phyloP scores from a whole-genome alignment of 2,888 invertebrate species.

The Drosophila kuntzei region DNA sequence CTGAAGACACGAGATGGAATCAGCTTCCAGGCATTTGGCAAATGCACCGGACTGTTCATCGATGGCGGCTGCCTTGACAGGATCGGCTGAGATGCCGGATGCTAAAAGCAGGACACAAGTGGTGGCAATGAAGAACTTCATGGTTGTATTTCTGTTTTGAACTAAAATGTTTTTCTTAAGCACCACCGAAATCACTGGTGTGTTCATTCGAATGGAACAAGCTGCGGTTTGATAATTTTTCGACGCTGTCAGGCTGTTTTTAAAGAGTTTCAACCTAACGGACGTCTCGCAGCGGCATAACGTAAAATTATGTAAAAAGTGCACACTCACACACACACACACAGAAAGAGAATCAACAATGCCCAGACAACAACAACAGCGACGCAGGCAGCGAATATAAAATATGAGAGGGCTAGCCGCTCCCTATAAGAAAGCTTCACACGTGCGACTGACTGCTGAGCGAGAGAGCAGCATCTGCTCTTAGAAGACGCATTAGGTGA shows the following conservation, averaged over 20 bases:
- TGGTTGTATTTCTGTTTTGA: constrained; percentile 59
- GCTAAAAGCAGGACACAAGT: constrained; percentile 83
- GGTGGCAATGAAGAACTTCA: constrained; percentile 84
- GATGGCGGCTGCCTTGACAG: constrained; percentile 70
- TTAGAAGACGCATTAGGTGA: constrained; percentile 28
- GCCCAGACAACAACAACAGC: constrained; percentile 35
- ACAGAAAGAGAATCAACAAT: constrained; percentile 39
- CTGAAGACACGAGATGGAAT: constrained; percentile 89
- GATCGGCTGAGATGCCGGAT: constrained; percentile 82
- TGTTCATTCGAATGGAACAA: constrained; percentile 86
- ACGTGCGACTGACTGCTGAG: constrained; percentile 40
- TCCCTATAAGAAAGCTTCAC: constrained; percentile 51
- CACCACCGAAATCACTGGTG: constrained; percentile 85
- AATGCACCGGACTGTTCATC: constrained; percentile 83
- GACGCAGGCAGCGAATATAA: constrained; percentile 40
- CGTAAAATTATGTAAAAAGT: constrained; percentile 79
- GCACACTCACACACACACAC: constrained; percentile 45
- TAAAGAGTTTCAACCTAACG: constrained; percentile 84
- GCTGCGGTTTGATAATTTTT: constrained; percentile 86
- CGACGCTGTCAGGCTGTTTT: constrained; percentile 85
- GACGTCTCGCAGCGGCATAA: constrained; percentile 70
- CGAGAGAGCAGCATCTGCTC: constrained; percentile 38
- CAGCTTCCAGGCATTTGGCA: constrained; percentile 87
- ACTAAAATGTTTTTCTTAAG: constrained; percentile 68
- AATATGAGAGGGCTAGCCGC: constrained; percentile 63